Conservation (phyloP, 2,888 invertebrate species). For the Carterocephalus palaemon region DNA sequence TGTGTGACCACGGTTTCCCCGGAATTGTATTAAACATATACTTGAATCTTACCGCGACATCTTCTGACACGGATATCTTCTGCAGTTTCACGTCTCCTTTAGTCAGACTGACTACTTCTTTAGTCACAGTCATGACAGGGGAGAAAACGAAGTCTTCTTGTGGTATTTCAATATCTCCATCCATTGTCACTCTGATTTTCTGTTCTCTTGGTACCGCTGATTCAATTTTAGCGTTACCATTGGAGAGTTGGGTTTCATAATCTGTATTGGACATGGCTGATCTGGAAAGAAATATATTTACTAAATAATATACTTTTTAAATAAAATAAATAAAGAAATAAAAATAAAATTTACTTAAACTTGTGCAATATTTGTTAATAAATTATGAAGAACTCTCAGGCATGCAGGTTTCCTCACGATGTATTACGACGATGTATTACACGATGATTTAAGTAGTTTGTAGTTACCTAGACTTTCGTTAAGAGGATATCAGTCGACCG, state of each 20-base stretch:
- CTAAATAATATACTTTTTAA: too few species aligned
- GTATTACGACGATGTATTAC: too few species aligned
- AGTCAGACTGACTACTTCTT: slow-evolving; percentile 51
- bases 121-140: slow-evolving; percentile 58
- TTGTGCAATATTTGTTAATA: too few species aligned
- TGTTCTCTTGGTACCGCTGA: slow-evolving; percentile 57
- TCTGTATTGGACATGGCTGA: slow-evolving; percentile 48
- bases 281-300: slow-evolving; percentile 31
- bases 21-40: slow-evolving; percentile 58
- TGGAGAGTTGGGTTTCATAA: slow-evolving; percentile 35
- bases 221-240: slow-evolving; percentile 38
- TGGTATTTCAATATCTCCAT: slow-evolving; percentile 30
- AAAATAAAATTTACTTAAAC: too few species aligned
- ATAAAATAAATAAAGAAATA: too few species aligned
- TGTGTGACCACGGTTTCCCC: slow-evolving; percentile 57
- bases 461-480: too few species aligned
- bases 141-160: slow-evolving; percentile 35
- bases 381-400: too few species aligned
- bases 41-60: slow-evolving; percentile 59
- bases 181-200: slow-evolving; percentile 38
- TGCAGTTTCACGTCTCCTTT: slow-evolving; percentile 60
- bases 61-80: slow-evolving; percentile 59
- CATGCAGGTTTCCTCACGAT: too few species aligned
- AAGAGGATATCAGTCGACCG: too few species aligned
- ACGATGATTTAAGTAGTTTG: too few species aligned